Conservation (phyloP, 92 coral and sea anemone genomes). For the Parazoanthus atlanticus region DNA sequence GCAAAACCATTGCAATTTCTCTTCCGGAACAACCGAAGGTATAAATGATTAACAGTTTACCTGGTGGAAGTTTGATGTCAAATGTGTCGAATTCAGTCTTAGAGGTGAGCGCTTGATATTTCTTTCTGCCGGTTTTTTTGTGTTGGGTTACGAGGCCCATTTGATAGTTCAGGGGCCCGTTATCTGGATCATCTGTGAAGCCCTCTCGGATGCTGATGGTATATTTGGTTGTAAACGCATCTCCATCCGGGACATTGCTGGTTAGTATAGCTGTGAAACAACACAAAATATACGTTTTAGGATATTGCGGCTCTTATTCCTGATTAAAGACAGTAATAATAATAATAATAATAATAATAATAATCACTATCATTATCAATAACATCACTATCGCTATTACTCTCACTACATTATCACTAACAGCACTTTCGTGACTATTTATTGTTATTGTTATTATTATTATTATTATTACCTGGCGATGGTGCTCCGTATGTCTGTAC, state of each 20-base stretch:
- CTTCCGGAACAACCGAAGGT: too few relatives aligned
- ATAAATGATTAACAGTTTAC: background rate
- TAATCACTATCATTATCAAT: background rate
- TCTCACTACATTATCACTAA: background rate
- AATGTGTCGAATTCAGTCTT: background rate
- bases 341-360: background rate
- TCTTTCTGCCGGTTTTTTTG: background rate
- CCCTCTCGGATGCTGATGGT: background rate
- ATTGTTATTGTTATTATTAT: too few relatives aligned
- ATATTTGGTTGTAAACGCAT: slow-evolving; percentile 14
- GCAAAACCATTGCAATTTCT: too few relatives aligned
- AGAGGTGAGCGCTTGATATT: slow-evolving; percentile 16
- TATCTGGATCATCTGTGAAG: background rate
- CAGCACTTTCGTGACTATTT: background rate
- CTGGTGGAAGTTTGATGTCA: slow-evolving; percentile 30
- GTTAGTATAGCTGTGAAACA: background rate
- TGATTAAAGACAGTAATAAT: background rate
- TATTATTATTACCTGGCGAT: background rate
- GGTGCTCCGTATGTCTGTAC: slow-evolving; percentile 17
- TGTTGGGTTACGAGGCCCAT: background rate
- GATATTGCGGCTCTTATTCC: too few relatives aligned
- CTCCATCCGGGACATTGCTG: background rate
- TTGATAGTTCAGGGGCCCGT: background rate
- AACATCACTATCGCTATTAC: too few relatives aligned
- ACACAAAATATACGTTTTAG: background rate